Evolutionary conservation across 2,797 vertebrate genomes (phyloP), one percentile per base, ranked within the genome.

Genomic region (Nyctibius grandis): DNA sequence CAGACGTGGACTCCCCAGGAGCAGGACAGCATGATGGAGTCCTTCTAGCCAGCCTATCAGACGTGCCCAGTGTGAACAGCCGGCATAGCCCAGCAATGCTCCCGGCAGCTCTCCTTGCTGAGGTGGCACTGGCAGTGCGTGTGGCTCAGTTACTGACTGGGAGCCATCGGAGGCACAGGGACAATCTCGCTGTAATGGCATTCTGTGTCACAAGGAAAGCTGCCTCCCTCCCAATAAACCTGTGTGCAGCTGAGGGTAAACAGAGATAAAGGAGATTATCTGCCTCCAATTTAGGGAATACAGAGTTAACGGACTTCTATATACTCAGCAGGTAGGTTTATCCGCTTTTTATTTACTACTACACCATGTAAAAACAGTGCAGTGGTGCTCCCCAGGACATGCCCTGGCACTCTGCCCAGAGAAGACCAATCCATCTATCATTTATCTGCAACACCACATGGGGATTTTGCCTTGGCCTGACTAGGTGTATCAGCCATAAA

Each of bases 191-290:
- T 64, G 57, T 91, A 87, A 96, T 90, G 90, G 44, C 76, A 63
- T 91, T 84, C 85, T 56, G 67, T 6, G 0, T 68, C 0, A 0
- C 40, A 45, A 80, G 59, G 57, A 75, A 76, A 93, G 44, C 91
- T 82, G 90, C 80, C 90, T 85, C 75, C 21, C 44, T 93, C 28
- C 22, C 85, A 63, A 60, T 85, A 90, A 96, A 82, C 80, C 59
- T 73, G 50, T 47, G 65, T 22, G 44, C 69, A 78, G 42, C 48
- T 42, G 77, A 74, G 74, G 28, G 78, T 64, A 68, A 94, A 61
- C 28, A 47, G 45, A 78, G 68, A 78, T 81, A 89, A 95, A 96
- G 57, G 83, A 95, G 88, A 91, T 94, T 73, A 88, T 86, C 80
- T 87, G 54, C 36, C 63, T 89, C 33, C 78, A 80, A 20, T 88